Conservation (phyloP, 2,888 invertebrate species). For the Ectemnius cavifrons region DNA sequence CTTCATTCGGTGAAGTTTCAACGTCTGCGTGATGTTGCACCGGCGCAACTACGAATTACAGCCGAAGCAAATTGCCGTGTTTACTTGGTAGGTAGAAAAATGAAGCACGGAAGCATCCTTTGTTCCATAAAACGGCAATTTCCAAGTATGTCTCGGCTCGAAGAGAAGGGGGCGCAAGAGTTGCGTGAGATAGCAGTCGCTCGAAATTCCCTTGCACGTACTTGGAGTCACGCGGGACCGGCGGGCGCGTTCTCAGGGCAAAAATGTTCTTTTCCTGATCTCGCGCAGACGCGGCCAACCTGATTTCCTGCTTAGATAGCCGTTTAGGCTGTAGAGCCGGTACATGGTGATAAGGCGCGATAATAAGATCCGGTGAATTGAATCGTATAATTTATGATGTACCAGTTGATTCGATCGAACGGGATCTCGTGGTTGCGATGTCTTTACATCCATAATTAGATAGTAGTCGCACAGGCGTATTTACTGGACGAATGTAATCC, state of each 20-base stretch:
- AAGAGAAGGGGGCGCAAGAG: neutral
- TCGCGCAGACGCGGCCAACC: neutral
- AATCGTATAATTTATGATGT: too few relatives aligned
- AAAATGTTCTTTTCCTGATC: neutral
- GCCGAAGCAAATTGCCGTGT: conserved; percentile 33
- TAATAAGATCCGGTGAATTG: too few relatives aligned
- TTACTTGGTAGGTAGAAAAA: conserved; percentile 11
- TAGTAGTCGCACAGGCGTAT: too few relatives aligned
- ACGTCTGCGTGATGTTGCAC: neutral
- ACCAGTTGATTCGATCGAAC: too few relatives aligned
- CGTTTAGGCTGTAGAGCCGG: too few relatives aligned
- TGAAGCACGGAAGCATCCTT: conserved; percentile 20
- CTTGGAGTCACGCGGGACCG: neutral
- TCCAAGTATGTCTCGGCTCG: neutral
- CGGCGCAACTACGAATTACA: conserved; percentile 24
- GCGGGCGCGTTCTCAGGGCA: neutral
- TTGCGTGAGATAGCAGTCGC: neutral
- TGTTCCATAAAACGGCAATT: conserved; percentile 19
- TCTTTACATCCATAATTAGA: too few relatives aligned
- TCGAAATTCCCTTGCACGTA: conserved; percentile 2
- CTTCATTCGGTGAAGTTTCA: conserved; percentile 2
- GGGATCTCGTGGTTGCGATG: too few relatives aligned
- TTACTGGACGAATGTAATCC: too few relatives aligned
- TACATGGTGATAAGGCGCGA: too few relatives aligned
- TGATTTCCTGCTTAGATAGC: neutral